Evolutionary conservation across 2,888 invertebrate species (phyloP).

Genomic region (Hartigia nigra): DNA sequence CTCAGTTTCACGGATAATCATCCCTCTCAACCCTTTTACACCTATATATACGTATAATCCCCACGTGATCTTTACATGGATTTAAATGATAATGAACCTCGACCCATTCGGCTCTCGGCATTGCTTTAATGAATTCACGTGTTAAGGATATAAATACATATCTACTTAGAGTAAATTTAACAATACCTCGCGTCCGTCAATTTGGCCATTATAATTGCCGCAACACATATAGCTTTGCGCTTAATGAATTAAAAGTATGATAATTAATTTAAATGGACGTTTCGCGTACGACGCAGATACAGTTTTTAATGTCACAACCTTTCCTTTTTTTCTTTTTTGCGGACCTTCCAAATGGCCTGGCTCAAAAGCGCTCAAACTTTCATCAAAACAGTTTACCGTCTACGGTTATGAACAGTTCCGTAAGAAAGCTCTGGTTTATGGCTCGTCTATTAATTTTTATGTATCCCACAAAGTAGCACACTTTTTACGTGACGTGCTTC

Average conservation of each 20-base stretch:
- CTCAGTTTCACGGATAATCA: not conserved
- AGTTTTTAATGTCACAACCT: too few species aligned
- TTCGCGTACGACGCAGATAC: too few species aligned
- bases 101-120: constrained; percentile 2
- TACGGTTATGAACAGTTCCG: not conserved
- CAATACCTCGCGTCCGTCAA: not conserved
- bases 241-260: not conserved
- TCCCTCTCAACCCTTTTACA: not conserved
- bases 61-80: constrained; percentile 1
- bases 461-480: not conserved
- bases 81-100: constrained; percentile 19
- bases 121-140: constrained; percentile 19
- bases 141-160: not conserved
- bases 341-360: not conserved
- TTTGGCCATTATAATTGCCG: not conserved
- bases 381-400: not conserved
- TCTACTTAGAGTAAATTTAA: constrained; percentile 7
- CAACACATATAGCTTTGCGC: not conserved
- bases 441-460: not conserved
- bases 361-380: not conserved
- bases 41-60: not conserved
- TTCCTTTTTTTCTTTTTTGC: too few species aligned
- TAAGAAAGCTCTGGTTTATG: not conserved
- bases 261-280: too few species aligned
- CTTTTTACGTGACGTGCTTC: not conserved